Evolutionary conservation across 1,140 invertebrate species (phyloP).

Genomic region (Nasonia vitripennis): DNA sequence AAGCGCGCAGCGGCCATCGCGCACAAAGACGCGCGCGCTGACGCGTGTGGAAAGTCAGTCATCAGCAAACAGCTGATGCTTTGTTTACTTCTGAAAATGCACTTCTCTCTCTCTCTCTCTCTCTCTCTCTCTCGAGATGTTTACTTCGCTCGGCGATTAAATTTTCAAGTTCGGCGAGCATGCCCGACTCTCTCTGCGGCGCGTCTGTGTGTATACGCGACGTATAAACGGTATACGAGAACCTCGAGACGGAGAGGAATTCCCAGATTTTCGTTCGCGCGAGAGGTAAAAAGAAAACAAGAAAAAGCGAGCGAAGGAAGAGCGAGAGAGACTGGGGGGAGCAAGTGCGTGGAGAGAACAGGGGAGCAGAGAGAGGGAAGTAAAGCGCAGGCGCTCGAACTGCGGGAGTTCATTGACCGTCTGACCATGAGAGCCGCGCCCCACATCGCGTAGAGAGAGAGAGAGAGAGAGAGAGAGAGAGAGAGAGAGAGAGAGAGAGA

Average conservation of each 20-base stretch:
- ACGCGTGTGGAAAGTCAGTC: neutral
- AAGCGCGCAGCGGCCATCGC: neutral
- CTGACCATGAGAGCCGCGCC: constrained; percentile 72
- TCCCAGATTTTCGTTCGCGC: neutral
- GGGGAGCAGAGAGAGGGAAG: constrained; percentile 18
- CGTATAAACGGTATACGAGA: neutral
- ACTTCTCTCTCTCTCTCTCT: neutral
- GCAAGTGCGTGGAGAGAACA: neutral
- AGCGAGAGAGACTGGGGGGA: neutral
- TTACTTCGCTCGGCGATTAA: no score
- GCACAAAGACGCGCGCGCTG: neutral
- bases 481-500: constrained; percentile 12
- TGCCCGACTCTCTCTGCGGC: neutral
- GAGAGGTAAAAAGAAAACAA: constrained; percentile 31
- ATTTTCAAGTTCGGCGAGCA: neutral
- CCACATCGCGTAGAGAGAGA: constrained; percentile 58
- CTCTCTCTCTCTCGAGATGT: neutral
- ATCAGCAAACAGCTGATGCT: constrained; percentile 28
- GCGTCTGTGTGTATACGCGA: neutral
- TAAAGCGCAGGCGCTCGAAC: constrained; percentile 27
- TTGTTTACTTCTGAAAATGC: constrained; percentile 17
- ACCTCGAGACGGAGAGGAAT: neutral
- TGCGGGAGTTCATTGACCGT: constrained; percentile 67
- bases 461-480: neutral
- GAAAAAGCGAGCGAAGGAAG: neutral